Conservation (phyloP, 1,140 invertebrate genomes). For the Zaprionus nigranus region DNA sequence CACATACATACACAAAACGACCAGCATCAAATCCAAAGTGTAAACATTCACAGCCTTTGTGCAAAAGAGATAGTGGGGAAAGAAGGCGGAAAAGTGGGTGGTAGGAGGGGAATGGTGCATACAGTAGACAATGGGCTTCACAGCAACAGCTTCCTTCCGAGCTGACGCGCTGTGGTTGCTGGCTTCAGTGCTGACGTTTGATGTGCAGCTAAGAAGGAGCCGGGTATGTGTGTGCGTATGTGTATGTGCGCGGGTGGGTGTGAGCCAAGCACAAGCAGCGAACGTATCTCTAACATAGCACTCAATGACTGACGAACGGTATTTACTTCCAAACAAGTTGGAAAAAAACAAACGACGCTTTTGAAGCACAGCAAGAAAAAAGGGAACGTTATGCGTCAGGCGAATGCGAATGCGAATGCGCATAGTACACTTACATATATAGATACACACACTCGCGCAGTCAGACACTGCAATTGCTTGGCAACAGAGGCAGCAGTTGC, state of each 20-base stretch:
- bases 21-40: slow-evolving; percentile 78
- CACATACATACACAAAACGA: slow-evolving; percentile 37
- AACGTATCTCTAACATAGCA: slow-evolving; percentile 33
- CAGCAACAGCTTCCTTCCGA: slow-evolving; percentile 78
- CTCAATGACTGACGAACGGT: slow-evolving; percentile 56
- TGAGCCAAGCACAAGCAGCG: slow-evolving; percentile 6
- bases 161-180: slow-evolving; percentile 52
- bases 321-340: slow-evolving; percentile 76
- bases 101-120: slow-evolving; percentile 10
- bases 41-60: slow-evolving; percentile 79
- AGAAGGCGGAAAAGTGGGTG: neutral
- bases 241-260: neutral
- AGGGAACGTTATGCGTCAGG: slow-evolving; percentile 30
- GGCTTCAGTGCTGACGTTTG: slow-evolving; percentile 54
- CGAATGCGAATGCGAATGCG: slow-evolving; percentile 17
- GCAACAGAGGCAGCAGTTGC: slow-evolving; percentile 59
- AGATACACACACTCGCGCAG: neutral
- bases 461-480: slow-evolving; percentile 65
- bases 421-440: too few species aligned
- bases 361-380: slow-evolving; percentile 22
- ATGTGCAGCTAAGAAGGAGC: slow-evolving; percentile 54
- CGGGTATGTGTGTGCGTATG: neutral
- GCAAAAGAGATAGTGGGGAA: slow-evolving; percentile 11
- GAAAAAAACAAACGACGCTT: slow-evolving; percentile 25
- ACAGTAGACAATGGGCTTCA: slow-evolving; percentile 35